These are phyloP conservation scores for Noctuana brunneofusca DNA, from an alignment of 2,888 invertebrate genomes.

Conservation along the genomic window DNA sequence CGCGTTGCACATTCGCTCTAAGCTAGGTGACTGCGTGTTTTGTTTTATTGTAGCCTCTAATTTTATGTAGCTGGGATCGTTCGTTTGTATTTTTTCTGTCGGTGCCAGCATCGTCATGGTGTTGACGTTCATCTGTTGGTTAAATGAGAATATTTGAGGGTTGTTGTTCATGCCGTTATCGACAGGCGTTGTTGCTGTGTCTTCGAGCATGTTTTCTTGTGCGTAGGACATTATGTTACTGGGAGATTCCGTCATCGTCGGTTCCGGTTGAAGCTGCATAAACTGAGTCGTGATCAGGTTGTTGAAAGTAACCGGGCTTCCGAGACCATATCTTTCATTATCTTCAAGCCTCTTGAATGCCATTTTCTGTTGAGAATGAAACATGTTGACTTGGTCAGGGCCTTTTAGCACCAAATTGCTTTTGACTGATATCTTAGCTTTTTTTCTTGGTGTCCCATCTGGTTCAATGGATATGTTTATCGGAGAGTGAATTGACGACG, in stretches of 20 bases:
- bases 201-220: slow-evolving; percentile 62
- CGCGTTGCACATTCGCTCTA: slow-evolving; percentile 74
- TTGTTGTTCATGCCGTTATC: slow-evolving; percentile 57
- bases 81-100: slow-evolving; percentile 66
- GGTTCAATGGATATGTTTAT: slow-evolving; percentile 58
- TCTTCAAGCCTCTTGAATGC: slow-evolving; percentile 73
- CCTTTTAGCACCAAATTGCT: slow-evolving; percentile 78
- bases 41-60: slow-evolving; percentile 74
- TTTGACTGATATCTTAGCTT: slow-evolving; percentile 79
- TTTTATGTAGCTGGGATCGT: slow-evolving; percentile 76
- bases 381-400: slow-evolving; percentile 76
- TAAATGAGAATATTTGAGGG: slow-evolving; percentile 71
- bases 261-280: slow-evolving; percentile 72
- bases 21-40: slow-evolving; percentile 73
- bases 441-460: slow-evolving; percentile 71
- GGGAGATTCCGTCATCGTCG: slow-evolving; percentile 66
- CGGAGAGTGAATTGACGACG: slow-evolving; percentile 69
- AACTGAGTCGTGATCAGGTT: slow-evolving; percentile 75
- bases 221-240: slow-evolving; percentile 64
- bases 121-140: slow-evolving; percentile 69
- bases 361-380: slow-evolving; percentile 78
- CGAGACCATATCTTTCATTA: slow-evolving; percentile 69
- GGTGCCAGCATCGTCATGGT: slow-evolving; percentile 67
- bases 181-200: slow-evolving; percentile 62
- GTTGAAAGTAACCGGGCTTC: slow-evolving; percentile 72